Evolutionary conservation across 2,888 invertebrate species (phyloP).

Genomic region (Cheilosia soror): DNA sequence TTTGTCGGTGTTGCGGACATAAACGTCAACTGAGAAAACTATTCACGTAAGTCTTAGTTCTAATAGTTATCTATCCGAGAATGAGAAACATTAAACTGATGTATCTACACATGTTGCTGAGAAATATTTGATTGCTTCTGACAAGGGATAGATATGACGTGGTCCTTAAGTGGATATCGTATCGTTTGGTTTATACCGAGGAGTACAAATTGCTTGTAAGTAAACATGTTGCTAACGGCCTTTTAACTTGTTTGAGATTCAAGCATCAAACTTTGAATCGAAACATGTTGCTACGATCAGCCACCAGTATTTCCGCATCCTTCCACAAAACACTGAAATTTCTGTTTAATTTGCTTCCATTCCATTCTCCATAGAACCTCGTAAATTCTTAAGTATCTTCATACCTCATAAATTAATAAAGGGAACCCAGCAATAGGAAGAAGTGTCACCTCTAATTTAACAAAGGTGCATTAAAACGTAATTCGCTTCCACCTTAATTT

Average conservation of each 20-base stretch:
- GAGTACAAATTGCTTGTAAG: not conserved
- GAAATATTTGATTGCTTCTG: not conserved
- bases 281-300: not conserved
- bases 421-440: constrained; percentile 21
- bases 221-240: not conserved
- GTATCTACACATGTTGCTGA: not conserved
- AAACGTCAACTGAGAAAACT: no score
- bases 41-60: no score
- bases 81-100: no score
- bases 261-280: not conserved
- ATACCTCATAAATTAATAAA: constrained; percentile 69
- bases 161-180: no score
- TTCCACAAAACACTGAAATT: not conserved
- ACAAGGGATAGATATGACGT: no score
- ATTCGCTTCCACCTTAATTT: constrained; percentile 54
- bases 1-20: no score
- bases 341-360: not conserved
- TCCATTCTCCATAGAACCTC: not conserved
- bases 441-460: constrained; percentile 72
- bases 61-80: no score
- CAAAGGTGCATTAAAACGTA: constrained; percentile 74
- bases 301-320: not conserved
- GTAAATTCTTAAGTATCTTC: constrained; percentile 60
- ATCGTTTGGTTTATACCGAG: no score
- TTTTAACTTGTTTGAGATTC: not conserved